phyloP scores from a whole-genome alignment of 2,113 vertebrate species.

The Casuarius casuarius region DNA sequence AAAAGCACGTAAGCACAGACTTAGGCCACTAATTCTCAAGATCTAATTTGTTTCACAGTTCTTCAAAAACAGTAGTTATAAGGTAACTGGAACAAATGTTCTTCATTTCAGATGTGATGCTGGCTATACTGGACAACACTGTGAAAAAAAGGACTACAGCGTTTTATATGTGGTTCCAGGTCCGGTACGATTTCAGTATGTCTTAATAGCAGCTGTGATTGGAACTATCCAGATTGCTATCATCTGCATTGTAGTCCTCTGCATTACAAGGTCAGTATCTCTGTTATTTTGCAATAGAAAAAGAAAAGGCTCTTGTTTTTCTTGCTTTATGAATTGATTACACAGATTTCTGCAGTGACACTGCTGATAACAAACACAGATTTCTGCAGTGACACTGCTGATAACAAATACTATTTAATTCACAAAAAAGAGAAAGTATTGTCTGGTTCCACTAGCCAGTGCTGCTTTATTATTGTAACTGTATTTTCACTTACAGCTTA shows the following conservation, averaged over 20 bases:
- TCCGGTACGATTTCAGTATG: slow-evolving; percentile 95
- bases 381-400: neutral
- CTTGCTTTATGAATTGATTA: neutral
- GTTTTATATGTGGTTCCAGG: slow-evolving; percentile 98
- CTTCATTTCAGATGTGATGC: slow-evolving; percentile 90
- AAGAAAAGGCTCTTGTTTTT: neutral
- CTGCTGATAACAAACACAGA: neutral
- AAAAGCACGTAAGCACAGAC: neutral
- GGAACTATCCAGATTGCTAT: slow-evolving; percentile 98
- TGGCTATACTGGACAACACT: slow-evolving; percentile 95
- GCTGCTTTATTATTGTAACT: neutral
- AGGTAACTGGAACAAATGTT: neutral
- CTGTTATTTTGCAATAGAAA: neutral
- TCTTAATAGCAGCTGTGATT: slow-evolving; percentile 98
- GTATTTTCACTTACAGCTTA: slow-evolving; percentile 35
- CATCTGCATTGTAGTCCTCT: slow-evolving; percentile 98
- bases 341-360: neutral
- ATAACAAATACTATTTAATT: slow-evolving; percentile 30
- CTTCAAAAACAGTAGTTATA: neutral
- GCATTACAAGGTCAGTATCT: slow-evolving; percentile 93
- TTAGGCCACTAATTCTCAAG: neutral
- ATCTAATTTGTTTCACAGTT: neutral
- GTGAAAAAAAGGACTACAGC: slow-evolving; percentile 99
- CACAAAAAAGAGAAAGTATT: neutral
- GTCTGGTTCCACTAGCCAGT: neutral